Conservation (phyloP, 2,797 vertebrate species). For the Staurois parvus region DNA sequence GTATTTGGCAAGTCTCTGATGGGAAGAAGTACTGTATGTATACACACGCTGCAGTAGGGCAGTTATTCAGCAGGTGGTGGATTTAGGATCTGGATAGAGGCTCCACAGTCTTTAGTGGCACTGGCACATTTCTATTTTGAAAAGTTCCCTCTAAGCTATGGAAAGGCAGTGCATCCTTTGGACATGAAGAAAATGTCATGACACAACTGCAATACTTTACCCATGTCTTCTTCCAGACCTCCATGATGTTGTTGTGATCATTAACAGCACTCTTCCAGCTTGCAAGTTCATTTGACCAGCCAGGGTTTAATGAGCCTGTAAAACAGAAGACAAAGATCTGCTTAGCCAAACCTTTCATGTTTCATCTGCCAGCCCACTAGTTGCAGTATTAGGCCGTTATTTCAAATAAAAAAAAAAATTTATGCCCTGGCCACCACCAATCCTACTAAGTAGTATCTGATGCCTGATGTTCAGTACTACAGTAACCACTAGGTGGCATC, state of each 20-base stretch:
- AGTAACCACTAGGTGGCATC: too few species aligned
- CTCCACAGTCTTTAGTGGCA: too few species aligned
- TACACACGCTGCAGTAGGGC: too few species aligned
- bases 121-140: too few species aligned
- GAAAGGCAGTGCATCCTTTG: background rate
- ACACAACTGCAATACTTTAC: constrained; percentile 73
- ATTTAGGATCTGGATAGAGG: background rate
- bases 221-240: constrained; percentile 88
- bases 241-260: constrained; percentile 86
- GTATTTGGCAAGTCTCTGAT: too few species aligned
- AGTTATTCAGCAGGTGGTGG: too few species aligned
- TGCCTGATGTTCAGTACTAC: too few species aligned
- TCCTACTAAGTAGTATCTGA: too few species aligned
- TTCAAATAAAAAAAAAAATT: too few species aligned
- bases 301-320: constrained; percentile 76
- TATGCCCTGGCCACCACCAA: too few species aligned
- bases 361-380: background rate
- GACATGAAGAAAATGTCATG: background rate
- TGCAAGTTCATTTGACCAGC: constrained; percentile 80
- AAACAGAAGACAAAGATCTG: background rate
- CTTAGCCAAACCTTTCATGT: background rate
- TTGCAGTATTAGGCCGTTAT: background rate
- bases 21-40: too few species aligned
- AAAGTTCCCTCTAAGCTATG: too few species aligned
- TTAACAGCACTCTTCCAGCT: constrained; percentile 84